Percentiles rank a stretch among this genome's conserved stretches.
Evolutionary conservation across 2,113 vertebrate species (phyloP).

Genomic region (Melanerpes aurifrons): DNA sequence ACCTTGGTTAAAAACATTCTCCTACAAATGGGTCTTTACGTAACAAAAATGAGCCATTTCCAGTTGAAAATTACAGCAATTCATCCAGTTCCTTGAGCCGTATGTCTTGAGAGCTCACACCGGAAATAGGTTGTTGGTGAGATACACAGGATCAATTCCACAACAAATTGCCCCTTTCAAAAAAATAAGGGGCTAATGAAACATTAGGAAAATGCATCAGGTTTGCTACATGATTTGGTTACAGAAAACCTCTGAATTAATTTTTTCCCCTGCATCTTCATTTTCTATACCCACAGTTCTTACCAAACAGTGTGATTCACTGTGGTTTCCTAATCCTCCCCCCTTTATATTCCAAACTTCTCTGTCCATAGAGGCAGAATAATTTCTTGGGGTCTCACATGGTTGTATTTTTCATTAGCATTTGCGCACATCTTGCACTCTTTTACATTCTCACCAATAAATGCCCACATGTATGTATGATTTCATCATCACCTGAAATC

Average conservation of each 20-base stretch:
- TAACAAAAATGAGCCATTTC: not conserved
- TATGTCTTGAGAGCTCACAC: not conserved
- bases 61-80: not conserved
- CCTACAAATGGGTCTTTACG: not conserved
- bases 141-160: not conserved
- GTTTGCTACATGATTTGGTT: not conserved
- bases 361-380: not conserved
- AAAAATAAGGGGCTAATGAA: not conserved
- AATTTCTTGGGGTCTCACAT: not conserved
- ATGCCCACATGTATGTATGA: not conserved
- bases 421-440: not conserved
- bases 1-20: not conserved
- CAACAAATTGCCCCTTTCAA: not conserved
- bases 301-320: not conserved
- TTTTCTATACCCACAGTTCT: not conserved
- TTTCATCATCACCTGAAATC: conserved; percentile 1
- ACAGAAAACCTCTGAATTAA: not conserved
- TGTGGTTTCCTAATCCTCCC: not conserved
- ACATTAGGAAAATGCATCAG: accelerated
- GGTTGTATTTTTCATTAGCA: not conserved
- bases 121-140: not conserved
- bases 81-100: accelerated
- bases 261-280: not conserved
- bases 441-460: not conserved
- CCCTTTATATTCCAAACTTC: not conserved